Evolutionary conservation across 2,888 invertebrate species (phyloP).

Genomic region (Andrena trimmerana): DNA sequence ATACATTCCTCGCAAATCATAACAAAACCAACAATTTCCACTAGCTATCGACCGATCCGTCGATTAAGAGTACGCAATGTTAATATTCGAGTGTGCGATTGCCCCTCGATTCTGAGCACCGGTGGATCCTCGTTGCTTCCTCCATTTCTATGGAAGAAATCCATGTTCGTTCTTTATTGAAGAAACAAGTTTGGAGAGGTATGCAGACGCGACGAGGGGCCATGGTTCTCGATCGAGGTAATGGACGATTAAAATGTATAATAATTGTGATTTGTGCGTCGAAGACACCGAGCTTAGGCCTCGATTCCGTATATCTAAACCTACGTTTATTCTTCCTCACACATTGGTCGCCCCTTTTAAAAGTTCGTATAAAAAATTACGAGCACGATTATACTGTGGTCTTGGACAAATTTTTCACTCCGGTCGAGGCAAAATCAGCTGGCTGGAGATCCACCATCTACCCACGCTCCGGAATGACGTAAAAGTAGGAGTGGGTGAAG

Average conservation of each 20-base stretch:
- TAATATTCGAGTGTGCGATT: conserved; percentile 58
- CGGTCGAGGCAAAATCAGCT: background rate
- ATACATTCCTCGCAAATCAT: conserved; percentile 74
- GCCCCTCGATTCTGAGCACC: conserved; percentile 28
- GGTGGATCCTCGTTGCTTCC: background rate
- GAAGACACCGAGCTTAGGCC: conserved; percentile 58
- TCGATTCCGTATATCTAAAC: conserved; percentile 52
- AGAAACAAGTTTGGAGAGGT: background rate
- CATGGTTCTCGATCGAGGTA: conserved; percentile 30
- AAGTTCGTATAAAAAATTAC: conserved; percentile 66
- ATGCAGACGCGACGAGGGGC: background rate
- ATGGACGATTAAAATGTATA: conserved; percentile 58
- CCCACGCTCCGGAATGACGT: background rate
- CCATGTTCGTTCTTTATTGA: background rate
- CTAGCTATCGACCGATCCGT: conserved; percentile 60
- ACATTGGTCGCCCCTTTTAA: conserved; percentile 44
- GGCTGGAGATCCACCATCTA: background rate
- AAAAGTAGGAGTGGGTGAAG: background rate
- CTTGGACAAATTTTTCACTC: conserved; percentile 10
- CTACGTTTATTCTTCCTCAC: conserved; percentile 32
- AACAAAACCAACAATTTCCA: conserved; percentile 71
- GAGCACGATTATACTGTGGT: conserved; percentile 35
- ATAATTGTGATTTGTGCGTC: conserved; percentile 49
- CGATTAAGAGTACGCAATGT: conserved; percentile 59
- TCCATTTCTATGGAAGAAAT: background rate